Evolutionary conservation across 2,797 vertebrate species (phyloP).

Genomic region (Bradypodion pumilum): DNA sequence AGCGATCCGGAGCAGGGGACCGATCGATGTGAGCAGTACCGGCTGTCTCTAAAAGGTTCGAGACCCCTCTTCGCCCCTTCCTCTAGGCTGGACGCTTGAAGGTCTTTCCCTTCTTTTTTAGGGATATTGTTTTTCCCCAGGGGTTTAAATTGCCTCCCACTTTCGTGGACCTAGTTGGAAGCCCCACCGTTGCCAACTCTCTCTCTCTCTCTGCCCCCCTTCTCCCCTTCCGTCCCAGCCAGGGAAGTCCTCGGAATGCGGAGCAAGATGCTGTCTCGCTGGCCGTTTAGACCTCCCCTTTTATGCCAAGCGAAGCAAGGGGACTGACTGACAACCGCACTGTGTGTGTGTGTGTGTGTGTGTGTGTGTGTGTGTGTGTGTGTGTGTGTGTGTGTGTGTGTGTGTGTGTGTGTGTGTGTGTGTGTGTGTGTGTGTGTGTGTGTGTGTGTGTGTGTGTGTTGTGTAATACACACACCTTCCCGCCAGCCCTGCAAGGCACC

Average conservation of each 20-base stretch:
- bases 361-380: too few relatives aligned
- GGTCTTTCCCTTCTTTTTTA: too few relatives aligned
- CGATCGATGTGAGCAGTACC: not conserved
- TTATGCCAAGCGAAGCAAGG: not conserved
- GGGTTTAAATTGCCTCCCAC: not conserved
- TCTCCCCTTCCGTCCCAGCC: too few relatives aligned
- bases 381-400: too few relatives aligned
- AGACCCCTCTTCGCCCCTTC: conserved; percentile 26
- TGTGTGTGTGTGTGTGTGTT: too few relatives aligned
- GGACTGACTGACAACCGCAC: not conserved
- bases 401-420: too few relatives aligned
- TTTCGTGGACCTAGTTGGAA: not conserved
- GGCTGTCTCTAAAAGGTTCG: not conserved
- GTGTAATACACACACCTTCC: too few relatives aligned
- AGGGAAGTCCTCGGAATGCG: not conserved
- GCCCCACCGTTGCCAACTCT: not conserved
- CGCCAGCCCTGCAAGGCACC: not conserved
- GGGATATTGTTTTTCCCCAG: not conserved
- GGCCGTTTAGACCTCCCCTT: not conserved
- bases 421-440: too few relatives aligned
- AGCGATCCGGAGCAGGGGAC: not conserved
- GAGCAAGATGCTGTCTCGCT: conserved; percentile 45
- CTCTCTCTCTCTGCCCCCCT: not conserved
- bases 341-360: too few relatives aligned
- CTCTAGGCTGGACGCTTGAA: not conserved